These are phyloP conservation scores for Bucco capensis DNA, from an alignment of 2,113 vertebrate species.

Conservation along the genomic window DNA sequence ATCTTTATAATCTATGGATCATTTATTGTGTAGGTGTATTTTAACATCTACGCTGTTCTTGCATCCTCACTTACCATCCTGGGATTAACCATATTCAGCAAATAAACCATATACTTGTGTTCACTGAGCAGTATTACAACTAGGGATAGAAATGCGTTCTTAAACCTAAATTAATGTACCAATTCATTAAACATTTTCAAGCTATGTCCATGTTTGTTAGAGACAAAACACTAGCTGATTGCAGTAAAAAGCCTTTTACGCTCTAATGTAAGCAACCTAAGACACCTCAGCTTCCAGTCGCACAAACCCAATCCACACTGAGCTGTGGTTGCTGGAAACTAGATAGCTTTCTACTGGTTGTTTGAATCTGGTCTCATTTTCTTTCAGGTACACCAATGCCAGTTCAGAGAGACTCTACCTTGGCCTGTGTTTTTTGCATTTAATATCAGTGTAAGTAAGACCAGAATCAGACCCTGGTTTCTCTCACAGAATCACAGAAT, in stretches of 20 bases:
- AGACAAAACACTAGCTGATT: background rate
- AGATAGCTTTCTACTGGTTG: background rate
- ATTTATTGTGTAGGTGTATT: background rate
- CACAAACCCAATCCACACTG: background rate
- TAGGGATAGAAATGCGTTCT: background rate
- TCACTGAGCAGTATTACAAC: background rate
- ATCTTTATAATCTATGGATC: constrained; percentile 33
- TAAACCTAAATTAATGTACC: constrained; percentile 28
- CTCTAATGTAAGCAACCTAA: background rate
- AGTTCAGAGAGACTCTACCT: background rate
- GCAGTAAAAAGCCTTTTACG: background rate
- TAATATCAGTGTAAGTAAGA: background rate
- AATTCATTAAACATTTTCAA: constrained; percentile 14
- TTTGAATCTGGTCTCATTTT: background rate
- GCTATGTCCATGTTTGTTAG: background rate
- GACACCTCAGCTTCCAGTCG: background rate
- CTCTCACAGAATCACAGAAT: too few species aligned
- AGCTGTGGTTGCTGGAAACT: background rate
- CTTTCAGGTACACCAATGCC: background rate
- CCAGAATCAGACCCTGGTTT: background rate
- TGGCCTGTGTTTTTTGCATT: background rate
- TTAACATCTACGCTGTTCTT: background rate
- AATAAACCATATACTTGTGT: background rate
- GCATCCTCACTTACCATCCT: background rate
- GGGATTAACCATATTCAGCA: background rate